Base-by-base conservation (phyloP, 2,888 invertebrate genomes). In the Volucella bombylans region DNA sequence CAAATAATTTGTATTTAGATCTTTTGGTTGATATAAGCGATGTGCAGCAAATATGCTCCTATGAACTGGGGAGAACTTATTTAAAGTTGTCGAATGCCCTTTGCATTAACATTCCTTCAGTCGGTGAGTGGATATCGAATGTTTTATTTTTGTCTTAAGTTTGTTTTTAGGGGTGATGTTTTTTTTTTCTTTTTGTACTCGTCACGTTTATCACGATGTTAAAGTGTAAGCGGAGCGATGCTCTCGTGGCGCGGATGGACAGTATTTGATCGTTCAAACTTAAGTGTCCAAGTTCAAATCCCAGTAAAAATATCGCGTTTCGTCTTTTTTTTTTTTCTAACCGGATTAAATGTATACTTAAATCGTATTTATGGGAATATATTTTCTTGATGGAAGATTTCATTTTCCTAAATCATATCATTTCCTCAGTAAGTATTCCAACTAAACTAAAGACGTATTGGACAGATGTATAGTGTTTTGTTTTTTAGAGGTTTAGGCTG, bases 11-110 rank as follows among this genome's bases (percentile, higher is more conserved):
- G 41, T 45, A 88, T 88, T 80, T 90, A 97, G 96, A 98, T 94
- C 94, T 99, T 91, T 93, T 99, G 68, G 96, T 99, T 89, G 99
- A 99, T 91, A 98, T 99, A 87, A 98, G 98, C 92, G 99, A 99
- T 93, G 96, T 98, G n/a, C 94, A 98, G 41, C 96, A 98, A 93
- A 97, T 98, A 88, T 98, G 98, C 92, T 98, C 99, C 72, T 99
- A 97, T 91, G 97, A 97, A 92, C 93, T 99, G 47, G 99, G 99
- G 65, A 94, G 97, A 76, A 98, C 98, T 0, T 98, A 98, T 90
- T 94, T 98, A 88, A 95, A 96, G 89, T 93, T 99, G 71, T 96
- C 98, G 0, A 94, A 97, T 90, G 96, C 97, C 43, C 93, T 99
- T 12, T 97, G 96, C 90, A 97, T 99, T 88, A 96, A 96, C 89